Evolutionary conservation across 64 coral and sea anemone species (phyloP).

Genomic region (Orbicella faveolata): DNA sequence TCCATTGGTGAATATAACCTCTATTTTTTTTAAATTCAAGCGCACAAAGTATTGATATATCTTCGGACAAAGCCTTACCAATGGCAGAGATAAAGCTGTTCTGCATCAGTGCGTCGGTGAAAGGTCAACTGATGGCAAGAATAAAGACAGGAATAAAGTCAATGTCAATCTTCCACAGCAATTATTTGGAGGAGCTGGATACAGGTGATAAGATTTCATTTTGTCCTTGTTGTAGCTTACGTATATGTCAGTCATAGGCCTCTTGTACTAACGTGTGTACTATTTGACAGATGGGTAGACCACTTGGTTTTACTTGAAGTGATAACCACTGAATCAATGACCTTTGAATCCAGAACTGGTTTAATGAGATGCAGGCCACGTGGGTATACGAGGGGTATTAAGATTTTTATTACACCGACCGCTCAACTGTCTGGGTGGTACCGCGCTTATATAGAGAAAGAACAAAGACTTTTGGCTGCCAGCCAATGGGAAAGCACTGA

Average conservation of each 20-base stretch:
- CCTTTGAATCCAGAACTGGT: too few relatives aligned
- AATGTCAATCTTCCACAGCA: not conserved
- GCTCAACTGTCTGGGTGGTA: too few relatives aligned
- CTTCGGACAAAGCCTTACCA: not conserved
- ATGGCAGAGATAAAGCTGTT: not conserved
- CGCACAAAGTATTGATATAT: not conserved
- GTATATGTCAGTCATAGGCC: not conserved
- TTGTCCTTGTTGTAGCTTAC: not conserved
- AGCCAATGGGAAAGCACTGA: too few relatives aligned
- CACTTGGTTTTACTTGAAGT: too few relatives aligned
- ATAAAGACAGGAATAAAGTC: not conserved
- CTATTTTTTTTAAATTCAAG: not conserved
- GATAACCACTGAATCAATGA: too few relatives aligned
- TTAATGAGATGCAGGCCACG: too few relatives aligned
- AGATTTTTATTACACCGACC: too few relatives aligned
- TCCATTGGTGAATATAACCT: too few relatives aligned
- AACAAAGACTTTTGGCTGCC: too few relatives aligned
- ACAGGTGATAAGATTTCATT: not conserved
- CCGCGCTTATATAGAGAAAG: too few relatives aligned
- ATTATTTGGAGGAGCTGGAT: not conserved
- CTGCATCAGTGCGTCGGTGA: not conserved
- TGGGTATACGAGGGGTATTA: too few relatives aligned
- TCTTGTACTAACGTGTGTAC: not conserved
- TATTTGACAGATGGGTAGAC: too few relatives aligned
- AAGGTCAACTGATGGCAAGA: not conserved